Evolutionary conservation across 2,113 vertebrate genomes (phyloP).

Genomic region (Anguilla japonica): DNA sequence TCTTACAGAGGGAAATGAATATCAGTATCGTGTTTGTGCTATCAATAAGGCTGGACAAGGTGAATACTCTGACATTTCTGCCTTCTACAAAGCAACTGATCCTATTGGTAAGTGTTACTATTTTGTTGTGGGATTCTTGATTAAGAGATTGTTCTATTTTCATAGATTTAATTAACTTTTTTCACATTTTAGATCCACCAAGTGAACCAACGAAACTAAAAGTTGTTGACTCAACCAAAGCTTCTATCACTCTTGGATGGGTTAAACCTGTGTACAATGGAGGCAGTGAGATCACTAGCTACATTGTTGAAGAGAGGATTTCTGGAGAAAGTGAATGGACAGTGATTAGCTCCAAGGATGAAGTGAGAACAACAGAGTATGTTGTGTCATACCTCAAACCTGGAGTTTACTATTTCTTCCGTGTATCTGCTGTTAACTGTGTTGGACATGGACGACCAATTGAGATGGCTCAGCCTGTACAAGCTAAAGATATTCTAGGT

Average conservation of each 20-base stretch:
- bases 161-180: neutral
- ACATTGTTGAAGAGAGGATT: constrained; percentile 85
- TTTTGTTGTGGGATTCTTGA: neutral
- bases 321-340: constrained; percentile 88
- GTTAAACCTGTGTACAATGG: constrained; percentile 93
- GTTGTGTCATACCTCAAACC: constrained; percentile 89
- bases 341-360: constrained; percentile 80
- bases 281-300: constrained; percentile 88
- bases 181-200: constrained; percentile 80
- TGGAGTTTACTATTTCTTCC: constrained; percentile 89
- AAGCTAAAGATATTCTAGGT: constrained; percentile 98
- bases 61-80: constrained; percentile 88
- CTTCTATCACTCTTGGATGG: constrained; percentile 93
- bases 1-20: constrained; percentile 85
- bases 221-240: constrained; percentile 92
- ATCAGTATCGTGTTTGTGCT: constrained; percentile 91
- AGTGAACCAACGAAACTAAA: constrained; percentile 89
- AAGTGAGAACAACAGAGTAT: constrained; percentile 91
- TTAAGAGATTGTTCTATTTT: neutral
- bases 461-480: constrained; percentile 85
- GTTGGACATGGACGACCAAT: constrained; percentile 89
- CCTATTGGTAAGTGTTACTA: constrained; percentile 79
- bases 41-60: constrained; percentile 93
- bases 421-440: constrained; percentile 88
- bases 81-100: constrained; percentile 90